Conservation (phyloP, 2,888 invertebrate genomes). For the Drosophila flavopinicola region DNA sequence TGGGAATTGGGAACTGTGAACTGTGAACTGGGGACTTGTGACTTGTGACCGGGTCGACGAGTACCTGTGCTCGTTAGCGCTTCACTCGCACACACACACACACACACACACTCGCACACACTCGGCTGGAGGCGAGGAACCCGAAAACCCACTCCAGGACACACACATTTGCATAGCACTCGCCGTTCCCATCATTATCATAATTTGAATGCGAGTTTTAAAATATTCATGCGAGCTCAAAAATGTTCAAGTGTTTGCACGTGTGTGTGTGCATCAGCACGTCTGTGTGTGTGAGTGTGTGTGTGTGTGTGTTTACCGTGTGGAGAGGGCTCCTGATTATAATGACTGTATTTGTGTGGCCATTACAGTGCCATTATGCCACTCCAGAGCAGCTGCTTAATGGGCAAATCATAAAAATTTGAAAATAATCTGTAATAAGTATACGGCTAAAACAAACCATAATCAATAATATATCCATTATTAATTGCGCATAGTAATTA, state of each 20-base stretch:
- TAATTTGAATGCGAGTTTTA: slow-evolving; percentile 75
- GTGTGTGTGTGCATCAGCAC: slow-evolving; percentile 57
- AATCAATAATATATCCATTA: not conserved
- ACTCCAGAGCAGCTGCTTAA: slow-evolving; percentile 20
- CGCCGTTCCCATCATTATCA: slow-evolving; percentile 72
- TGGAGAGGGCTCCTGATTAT: slow-evolving; percentile 15
- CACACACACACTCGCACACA: slow-evolving; percentile 1
- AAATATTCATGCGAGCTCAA: slow-evolving; percentile 72
- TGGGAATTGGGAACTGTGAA: slow-evolving; percentile 45
- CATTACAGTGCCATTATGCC: slow-evolving; percentile 17
- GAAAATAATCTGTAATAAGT: slow-evolving; percentile 1
- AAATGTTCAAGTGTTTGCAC: slow-evolving; percentile 69
- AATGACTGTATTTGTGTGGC: slow-evolving; percentile 44
- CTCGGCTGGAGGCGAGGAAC: not conserved
- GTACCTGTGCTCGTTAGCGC: slow-evolving; percentile 67
- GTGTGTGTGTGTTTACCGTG: slow-evolving; percentile 23
- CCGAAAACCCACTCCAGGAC: slow-evolving; percentile 23
- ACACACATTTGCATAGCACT: slow-evolving; percentile 61
- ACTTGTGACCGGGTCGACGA: slow-evolving; percentile 51
- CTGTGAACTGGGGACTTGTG: slow-evolving; percentile 33
- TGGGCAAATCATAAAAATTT: slow-evolving; percentile 10
- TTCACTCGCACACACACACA: slow-evolving; percentile 5
- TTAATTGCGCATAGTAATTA: not conserved
- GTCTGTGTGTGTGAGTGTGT: not conserved
- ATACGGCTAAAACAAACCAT: too few species aligned